Evolutionary conservation across 2,113 vertebrate species (phyloP), one percentile per base, ranked within the genome.

Genomic region (Bufo bufo): DNA sequence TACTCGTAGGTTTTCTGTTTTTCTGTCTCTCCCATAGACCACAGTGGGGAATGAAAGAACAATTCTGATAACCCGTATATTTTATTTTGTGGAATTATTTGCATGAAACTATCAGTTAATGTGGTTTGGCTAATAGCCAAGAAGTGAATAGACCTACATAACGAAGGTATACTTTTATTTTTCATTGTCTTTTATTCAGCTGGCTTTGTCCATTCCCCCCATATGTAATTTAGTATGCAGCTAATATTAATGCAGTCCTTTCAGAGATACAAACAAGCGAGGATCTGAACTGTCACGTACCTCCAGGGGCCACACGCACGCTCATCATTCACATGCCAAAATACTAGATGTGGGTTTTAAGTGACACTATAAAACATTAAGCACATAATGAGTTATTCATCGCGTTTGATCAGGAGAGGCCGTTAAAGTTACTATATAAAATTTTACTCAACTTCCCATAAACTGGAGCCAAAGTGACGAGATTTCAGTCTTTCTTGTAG

Each of bases 371-470:
- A 87, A 87, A 87, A 71, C 85, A 80, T 81, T 87, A 80, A 81
- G 85, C 20, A 69, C 77, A 87, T 87, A 87, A 86, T 77, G 85
- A 86, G 47, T 86, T 86, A 71, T 78, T 56, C 75, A 87, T 69
- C 4, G 77, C 85, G 13, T 71, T 80, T 66, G 63, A 80, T 45
- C 49, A 52, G 77, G 10, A 69, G 77, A 79, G 59, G 61, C 85
- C 45, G 17, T 87, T 80, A 79, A 87, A 87, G 50, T 52, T 33
- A 50, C 85, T 56, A 45, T 56, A 77, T 69, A 56, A 86, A 77
- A 87, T 87, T 79, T 87, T 71, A 87, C 85, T 69, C 75, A 33
- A 50, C 20, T 54, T 71, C 19, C 77, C 33, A 80, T 87, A 80
- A 87, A 56, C 63, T 71, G 61, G 17, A 65, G 49, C 63, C 23